Evolutionary conservation across 2,888 invertebrate genomes (phyloP), one percentile per base, ranked within the genome.

Genomic region (Meta bourneti): DNA sequence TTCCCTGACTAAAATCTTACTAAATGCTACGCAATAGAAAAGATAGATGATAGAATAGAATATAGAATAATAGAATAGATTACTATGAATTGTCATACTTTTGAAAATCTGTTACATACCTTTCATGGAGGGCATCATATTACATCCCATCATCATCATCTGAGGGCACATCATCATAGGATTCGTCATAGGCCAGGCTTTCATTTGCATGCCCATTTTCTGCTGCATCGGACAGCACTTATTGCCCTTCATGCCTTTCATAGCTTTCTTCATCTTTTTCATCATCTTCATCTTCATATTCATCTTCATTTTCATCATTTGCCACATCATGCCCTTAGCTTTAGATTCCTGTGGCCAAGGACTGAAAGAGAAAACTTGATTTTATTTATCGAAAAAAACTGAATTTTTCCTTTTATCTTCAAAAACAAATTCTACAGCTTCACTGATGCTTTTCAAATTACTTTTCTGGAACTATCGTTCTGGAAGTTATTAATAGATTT

Each of bases 291-390:
- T 88, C 16, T 51, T 83, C 54, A 71, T 85, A 80, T 84, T 89
- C 89, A 89, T 92, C 20, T 84, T 92, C 89, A 88, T 83, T 79
- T 89, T 92, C 84, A 83, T 80, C 80, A 81, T 84, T 48, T 80
- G 75, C 89, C 72, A 71, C 75, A 92, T 70, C 89, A 92, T 89
- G 7, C 80, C 88, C n/a, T 80, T 81, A 2, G 77, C 75, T 69
- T 83, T 88, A 1, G 91, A 69, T 61, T 88, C 72, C 7, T 61
- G 19, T 9, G 79, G 61, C 90, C 90, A 81, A 5, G 75, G 34
- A 1, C 79, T 82, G 13, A 16, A 19, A 51, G 6, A 34, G 34
- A 79, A n/a, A 19, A 34, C 20, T 34, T 48, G 16, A 4, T 16
- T 69, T 77, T 4, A 69, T 9, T 9, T 13, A 61, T 61, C 1